Conservation (phyloP, 2,113 vertebrate genomes). For the Ivindomyrus marchei region DNA sequence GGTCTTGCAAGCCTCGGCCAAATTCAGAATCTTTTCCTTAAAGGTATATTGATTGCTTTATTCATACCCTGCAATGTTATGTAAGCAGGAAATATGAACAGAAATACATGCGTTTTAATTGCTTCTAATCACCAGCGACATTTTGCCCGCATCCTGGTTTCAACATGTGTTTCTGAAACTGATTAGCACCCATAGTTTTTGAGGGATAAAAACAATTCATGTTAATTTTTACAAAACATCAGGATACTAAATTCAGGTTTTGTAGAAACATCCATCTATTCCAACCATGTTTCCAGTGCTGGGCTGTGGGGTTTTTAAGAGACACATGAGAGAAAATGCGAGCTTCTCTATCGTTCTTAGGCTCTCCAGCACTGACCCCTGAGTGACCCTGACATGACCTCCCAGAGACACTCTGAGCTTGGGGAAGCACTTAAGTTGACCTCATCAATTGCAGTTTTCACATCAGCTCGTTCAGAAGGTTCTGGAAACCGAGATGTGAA, state of each 20-base stretch:
- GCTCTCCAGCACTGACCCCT: conserved; percentile 51
- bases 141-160: neutral
- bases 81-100: neutral
- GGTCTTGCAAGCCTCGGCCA: neutral
- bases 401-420: conserved; percentile 44
- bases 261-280: neutral
- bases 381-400: conserved; percentile 52
- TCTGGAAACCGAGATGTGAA: neutral
- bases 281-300: neutral
- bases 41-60: neutral
- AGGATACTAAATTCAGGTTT: neutral
- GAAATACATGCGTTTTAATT: neutral
- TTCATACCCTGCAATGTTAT: neutral
- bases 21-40: neutral
- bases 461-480: neutral
- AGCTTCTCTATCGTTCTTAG: conserved; percentile 33
- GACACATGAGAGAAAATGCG: conserved; percentile 16
- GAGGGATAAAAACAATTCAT: neutral
- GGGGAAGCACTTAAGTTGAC: conserved; percentile 55
- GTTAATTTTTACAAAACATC: neutral
- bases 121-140: neutral
- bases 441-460: conserved; percentile 53
- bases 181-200: neutral
- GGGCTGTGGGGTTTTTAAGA: neutral
- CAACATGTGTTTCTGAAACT: neutral